Base-by-base conservation (phyloP, 2,113 vertebrate species). In the Sardina pilchardus region DNA sequence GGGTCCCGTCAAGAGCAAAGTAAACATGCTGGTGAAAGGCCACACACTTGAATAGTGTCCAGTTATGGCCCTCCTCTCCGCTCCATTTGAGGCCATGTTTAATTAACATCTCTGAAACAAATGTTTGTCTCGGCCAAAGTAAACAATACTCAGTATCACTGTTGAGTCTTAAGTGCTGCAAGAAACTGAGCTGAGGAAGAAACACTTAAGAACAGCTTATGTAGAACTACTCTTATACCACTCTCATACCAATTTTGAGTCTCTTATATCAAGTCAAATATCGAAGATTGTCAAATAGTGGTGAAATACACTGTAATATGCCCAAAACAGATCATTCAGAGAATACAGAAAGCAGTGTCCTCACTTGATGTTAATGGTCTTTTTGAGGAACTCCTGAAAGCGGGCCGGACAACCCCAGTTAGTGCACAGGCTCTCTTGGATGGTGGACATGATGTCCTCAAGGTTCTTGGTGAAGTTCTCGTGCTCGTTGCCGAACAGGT, bases 381-480 rank as follows among this genome's bases (percentile, higher is more conserved):
- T 95, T 89, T 94, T 94, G 82, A 94, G 89, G 86, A 95, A 91
- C 89, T 96, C 96, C 91, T 96, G 96, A 82, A 94, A 92, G 82
- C 96, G 96, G 24, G 90, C 91, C 0, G 95, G 95, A 87, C 97
- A 97, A 89, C 89, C 94, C 92, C 95, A 93, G 92, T 93, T 96
- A 85, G 94, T 96, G 90, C 97, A 97, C 85, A 95, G 93, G 90
- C 95, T 96, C 92, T 97, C 96, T 92, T 97, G 97, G 26, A 96
- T 91, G 71, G 95, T 97, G 43, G 95, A 96, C 97, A 97, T 97
- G 81, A 97, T 94, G 92, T 95, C 95, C 89, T 97, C 95, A 67
- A 97, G 94, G 91, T 97, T 97, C 90, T 96, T 95, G 48, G 97
- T 97, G 91, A 97, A 97, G 92, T 97, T 97, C 83, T 97, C 94